phyloP scores from a whole-genome alignment of 2,888 invertebrate species.

The Drosophila robusta region DNA sequence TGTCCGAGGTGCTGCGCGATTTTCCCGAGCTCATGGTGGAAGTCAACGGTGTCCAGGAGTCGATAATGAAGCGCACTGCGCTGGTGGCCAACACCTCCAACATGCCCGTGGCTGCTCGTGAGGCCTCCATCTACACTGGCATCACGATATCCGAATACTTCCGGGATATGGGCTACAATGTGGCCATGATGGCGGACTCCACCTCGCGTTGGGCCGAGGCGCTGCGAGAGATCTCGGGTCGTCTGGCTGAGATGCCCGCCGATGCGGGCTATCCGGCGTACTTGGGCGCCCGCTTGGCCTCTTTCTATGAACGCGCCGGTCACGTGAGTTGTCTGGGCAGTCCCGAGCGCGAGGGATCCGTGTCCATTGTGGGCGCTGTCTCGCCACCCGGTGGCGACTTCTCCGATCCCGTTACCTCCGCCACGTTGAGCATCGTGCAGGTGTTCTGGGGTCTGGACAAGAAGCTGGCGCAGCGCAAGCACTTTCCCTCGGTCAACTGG shows the following conservation, averaged over 20 bases:
- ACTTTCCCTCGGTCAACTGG: constrained; percentile 99
- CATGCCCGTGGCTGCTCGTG: constrained; percentile 99
- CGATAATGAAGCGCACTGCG: constrained; percentile 99
- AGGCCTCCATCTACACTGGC: constrained; percentile 99
- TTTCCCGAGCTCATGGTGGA: constrained; percentile 99
- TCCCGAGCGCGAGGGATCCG: constrained; percentile 98
- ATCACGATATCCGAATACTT: constrained; percentile 99
- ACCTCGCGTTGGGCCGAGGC: constrained; percentile 99
- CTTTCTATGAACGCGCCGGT: constrained; percentile 99
- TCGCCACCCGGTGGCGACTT: constrained; percentile 99
- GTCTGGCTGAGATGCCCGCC: constrained; percentile 99
- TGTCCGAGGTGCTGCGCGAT: constrained; percentile 99
- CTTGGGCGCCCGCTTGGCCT: constrained; percentile 98
- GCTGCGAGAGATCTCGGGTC: constrained; percentile 99
- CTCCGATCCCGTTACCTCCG: constrained; percentile 99
- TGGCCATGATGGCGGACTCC: constrained; percentile 99
- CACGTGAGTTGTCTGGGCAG: constrained; percentile 98
- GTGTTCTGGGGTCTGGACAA: constrained; percentile 99
- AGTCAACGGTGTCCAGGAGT: constrained; percentile 97
- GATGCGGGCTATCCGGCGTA: constrained; percentile 99
- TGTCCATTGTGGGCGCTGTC: constrained; percentile 99
- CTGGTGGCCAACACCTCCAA: constrained; percentile 99
- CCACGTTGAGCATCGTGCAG: constrained; percentile 99
- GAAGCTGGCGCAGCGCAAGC: constrained; percentile 99
- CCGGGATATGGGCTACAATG: constrained; percentile 99